phyloP scores from a whole-genome alignment of 35 echinoderm and acorn worm species.

The Acanthaster planci region DNA sequence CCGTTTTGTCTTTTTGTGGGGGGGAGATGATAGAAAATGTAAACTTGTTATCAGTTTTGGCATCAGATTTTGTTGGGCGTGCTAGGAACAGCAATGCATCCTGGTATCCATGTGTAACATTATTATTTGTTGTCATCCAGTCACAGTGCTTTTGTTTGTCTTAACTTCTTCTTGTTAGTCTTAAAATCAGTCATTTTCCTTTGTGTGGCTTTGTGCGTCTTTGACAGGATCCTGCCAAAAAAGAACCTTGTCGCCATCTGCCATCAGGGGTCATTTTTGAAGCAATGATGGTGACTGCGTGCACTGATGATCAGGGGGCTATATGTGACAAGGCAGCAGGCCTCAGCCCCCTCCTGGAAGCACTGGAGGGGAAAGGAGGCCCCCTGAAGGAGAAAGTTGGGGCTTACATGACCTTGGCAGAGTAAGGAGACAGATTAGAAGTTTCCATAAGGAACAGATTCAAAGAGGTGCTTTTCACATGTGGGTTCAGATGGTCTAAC shows the following conservation, averaged over 20 bases:
- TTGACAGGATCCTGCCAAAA: background rate
- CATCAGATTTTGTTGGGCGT: too few species aligned
- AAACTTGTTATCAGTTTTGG: too few species aligned
- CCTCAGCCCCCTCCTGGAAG: slow-evolving; percentile 26
- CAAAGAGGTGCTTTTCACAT: background rate
- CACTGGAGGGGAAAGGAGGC: slow-evolving; percentile 42
- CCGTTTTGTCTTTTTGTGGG: too few species aligned
- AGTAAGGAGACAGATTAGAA: slow-evolving; percentile 31
- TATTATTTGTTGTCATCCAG: too few species aligned
- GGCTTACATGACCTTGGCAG: slow-evolving; percentile 43
- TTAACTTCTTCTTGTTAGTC: too few species aligned
- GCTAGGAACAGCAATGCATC: too few species aligned
- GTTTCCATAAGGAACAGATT: background rate
- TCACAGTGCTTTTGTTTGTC: too few species aligned
- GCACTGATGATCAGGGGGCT: slow-evolving; percentile 10
- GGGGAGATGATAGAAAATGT: too few species aligned
- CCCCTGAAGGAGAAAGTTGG: slow-evolving; percentile 37
- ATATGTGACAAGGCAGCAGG: background rate
- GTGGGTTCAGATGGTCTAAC: background rate
- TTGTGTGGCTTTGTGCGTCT: too few species aligned
- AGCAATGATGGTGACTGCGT: slow-evolving; percentile 39
- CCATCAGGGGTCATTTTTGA: background rate
- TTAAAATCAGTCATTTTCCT: too few species aligned
- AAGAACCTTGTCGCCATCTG: background rate
- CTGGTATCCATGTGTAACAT: too few species aligned